Evolutionary conservation across 1,140 invertebrate species (phyloP).

Genomic region (Cyphomyrmex costatus): DNA sequence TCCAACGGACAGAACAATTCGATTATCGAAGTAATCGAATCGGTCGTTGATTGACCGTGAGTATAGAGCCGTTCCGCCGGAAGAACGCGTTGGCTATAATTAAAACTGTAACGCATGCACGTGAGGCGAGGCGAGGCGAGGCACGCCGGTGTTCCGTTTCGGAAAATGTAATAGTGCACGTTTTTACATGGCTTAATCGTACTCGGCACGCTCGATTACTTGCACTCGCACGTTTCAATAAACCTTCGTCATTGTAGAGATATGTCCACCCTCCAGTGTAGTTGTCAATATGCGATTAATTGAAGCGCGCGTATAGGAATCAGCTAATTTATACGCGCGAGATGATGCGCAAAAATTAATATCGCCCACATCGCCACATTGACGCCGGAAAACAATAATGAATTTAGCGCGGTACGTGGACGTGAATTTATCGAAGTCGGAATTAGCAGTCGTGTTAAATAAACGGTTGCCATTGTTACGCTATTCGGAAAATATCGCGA

Average conservation of each 20-base stretch:
- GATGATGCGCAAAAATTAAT: slow-evolving; percentile 67
- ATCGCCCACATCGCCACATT: slow-evolving; percentile 45
- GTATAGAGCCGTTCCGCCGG: slow-evolving; percentile 53
- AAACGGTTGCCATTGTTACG: slow-evolving; percentile 22
- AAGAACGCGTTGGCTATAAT: slow-evolving; percentile 57
- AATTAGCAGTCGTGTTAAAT: slow-evolving; percentile 42
- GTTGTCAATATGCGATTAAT: slow-evolving; percentile 48
- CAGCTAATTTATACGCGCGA: slow-evolving; percentile 67
- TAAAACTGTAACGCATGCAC: slow-evolving; percentile 49
- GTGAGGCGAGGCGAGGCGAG: background rate
- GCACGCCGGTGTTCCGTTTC: slow-evolving; percentile 33
- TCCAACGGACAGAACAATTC: slow-evolving; percentile 60
- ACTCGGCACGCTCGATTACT: slow-evolving; percentile 48
- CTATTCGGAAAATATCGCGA: background rate
- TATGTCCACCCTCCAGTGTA: slow-evolving; percentile 23
- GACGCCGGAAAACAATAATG: slow-evolving; percentile 57
- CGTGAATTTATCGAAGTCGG: slow-evolving; percentile 55
- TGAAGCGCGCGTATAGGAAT: slow-evolving; percentile 4
- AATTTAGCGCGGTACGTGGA: slow-evolving; percentile 1
- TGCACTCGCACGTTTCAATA: slow-evolving; percentile 35
- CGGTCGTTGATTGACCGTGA: slow-evolving; percentile 61
- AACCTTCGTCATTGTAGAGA: slow-evolving; percentile 17
- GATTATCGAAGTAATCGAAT: slow-evolving; percentile 60
- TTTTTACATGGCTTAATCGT: slow-evolving; percentile 52
- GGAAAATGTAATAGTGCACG: slow-evolving; percentile 32